Percentiles rank a stretch among this genome's conserved stretches.
phyloP scores from a whole-genome alignment of 2,113 vertebrate genomes.

The Crotalus viridis region DNA sequence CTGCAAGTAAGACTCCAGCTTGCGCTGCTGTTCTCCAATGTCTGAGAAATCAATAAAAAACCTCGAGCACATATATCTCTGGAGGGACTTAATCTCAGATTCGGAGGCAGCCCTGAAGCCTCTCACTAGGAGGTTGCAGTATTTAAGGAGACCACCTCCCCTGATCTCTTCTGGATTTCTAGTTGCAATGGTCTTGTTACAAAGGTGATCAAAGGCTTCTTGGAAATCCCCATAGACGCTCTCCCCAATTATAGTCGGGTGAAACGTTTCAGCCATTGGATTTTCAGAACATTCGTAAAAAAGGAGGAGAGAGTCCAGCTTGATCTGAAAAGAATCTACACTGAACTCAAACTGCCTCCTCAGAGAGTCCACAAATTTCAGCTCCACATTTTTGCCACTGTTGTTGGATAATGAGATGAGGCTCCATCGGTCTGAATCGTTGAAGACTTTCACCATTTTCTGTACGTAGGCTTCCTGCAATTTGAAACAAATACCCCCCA shows the following conservation, averaged over 20 bases:
- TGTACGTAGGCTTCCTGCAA: constrained; percentile 97
- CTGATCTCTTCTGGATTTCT: constrained; percentile 97
- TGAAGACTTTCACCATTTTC: constrained; percentile 99
- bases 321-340: constrained; percentile 98
- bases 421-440: constrained; percentile 98
- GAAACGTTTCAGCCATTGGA: constrained; percentile 94
- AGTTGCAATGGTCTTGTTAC: constrained; percentile 94
- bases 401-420: constrained; percentile 99
- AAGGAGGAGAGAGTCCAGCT: constrained; percentile 94
- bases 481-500: constrained; percentile 50
- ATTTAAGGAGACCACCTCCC: constrained; percentile 96
- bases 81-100: constrained; percentile 94
- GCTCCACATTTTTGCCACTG: constrained; percentile 97
- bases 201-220: constrained; percentile 92
- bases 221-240: constrained; percentile 95
- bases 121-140: constrained; percentile 97
- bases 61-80: constrained; percentile 98
- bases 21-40: constrained; percentile 95
- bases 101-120: constrained; percentile 90
- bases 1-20: constrained; percentile 98
- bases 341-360: constrained; percentile 99
- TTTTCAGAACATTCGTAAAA: constrained; percentile 98
- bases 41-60: constrained; percentile 99
- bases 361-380: constrained; percentile 98
- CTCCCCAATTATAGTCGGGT: constrained; percentile 95